A percentile compares a stretch with the other conserved stretches of the same genome.
Conservation (phyloP, 2,888 invertebrate genomes). For the Aspidapion aeneum region DNA sequence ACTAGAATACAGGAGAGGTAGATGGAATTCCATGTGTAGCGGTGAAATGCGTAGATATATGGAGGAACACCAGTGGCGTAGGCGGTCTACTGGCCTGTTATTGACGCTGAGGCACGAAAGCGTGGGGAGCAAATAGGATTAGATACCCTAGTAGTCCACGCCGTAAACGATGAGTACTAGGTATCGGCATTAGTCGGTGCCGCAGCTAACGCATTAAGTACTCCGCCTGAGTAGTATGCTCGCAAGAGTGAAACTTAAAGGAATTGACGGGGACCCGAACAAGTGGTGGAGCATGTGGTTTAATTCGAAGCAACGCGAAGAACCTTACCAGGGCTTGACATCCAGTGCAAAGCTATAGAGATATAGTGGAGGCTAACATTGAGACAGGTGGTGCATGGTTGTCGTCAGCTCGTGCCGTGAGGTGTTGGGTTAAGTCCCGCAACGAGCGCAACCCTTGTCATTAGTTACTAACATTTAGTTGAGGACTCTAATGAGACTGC, state of each 20-base stretch:
- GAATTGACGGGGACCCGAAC: slow-evolving; percentile 2
- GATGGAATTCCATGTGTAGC: slow-evolving; percentile 6
- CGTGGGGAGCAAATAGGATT: not conserved
- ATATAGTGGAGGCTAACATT: too few species aligned
- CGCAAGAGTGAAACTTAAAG: slow-evolving; percentile 4
- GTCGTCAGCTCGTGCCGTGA: slow-evolving; percentile 6
- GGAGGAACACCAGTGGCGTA: slow-evolving; percentile 7
- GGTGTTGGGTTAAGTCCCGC: slow-evolving; percentile 2
- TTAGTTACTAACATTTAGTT: slow-evolving; percentile 3
- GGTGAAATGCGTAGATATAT: slow-evolving; percentile 6
- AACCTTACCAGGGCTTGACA: too few species aligned
- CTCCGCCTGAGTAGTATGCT: not conserved
- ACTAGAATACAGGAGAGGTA: slow-evolving; percentile 1
- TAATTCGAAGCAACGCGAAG: slow-evolving; percentile 7
- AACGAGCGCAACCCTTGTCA: slow-evolving; percentile 7
- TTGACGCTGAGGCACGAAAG: not conserved
- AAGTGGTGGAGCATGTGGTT: slow-evolving; percentile 7
- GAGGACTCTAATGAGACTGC: slow-evolving; percentile 3
- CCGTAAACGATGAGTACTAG: too few species aligned
- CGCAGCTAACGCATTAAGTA: not conserved
- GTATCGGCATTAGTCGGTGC: too few species aligned
- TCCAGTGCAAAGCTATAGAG: too few species aligned
- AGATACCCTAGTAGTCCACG: too few species aligned
- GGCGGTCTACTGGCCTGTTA: not conserved
- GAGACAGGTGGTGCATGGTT: too few species aligned